phyloP scores from a whole-genome alignment of 1,140 invertebrate genomes.

The Diachasmimorpha longicaudata region DNA sequence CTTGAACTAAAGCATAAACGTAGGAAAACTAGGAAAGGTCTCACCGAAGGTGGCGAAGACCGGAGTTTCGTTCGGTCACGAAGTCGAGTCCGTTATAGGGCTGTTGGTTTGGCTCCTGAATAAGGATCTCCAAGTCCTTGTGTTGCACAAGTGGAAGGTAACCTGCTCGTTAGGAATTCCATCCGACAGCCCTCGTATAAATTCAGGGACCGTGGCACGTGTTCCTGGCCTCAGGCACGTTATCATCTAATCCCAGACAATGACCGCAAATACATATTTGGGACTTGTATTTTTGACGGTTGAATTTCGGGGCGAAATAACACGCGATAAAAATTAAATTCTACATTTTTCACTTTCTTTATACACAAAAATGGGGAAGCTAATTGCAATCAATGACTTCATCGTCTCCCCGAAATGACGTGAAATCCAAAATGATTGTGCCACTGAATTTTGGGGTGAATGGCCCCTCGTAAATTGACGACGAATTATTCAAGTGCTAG shows the following conservation, averaged over 20 bases:
- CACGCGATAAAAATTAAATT: no score
- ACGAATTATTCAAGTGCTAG: not conserved
- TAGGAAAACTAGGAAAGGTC: not conserved
- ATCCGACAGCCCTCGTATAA: constrained; percentile 36
- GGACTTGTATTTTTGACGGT: not conserved
- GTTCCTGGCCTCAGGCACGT: constrained; percentile 43
- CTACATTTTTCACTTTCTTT: no score
- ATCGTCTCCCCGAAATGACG: not conserved
- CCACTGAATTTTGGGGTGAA: no score
- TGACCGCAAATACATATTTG: not conserved
- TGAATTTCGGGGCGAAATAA: no score
- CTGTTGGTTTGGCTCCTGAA: not conserved
- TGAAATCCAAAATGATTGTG: no score
- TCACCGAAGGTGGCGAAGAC: not conserved
- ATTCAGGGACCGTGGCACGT: constrained; percentile 41
- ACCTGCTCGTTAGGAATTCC: constrained; percentile 53
- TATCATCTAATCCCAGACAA: constrained; percentile 40
- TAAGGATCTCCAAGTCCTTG: no score
- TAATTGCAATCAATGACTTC: not conserved
- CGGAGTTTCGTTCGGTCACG: not conserved
- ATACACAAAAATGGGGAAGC: no score
- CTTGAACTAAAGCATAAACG: not conserved
- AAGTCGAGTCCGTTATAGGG: not conserved
- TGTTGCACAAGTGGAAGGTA: not conserved
- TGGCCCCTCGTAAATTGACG: not conserved